Base-by-base conservation (phyloP, 1,140 invertebrate genomes). In the Hesperophylax magnus region DNA sequence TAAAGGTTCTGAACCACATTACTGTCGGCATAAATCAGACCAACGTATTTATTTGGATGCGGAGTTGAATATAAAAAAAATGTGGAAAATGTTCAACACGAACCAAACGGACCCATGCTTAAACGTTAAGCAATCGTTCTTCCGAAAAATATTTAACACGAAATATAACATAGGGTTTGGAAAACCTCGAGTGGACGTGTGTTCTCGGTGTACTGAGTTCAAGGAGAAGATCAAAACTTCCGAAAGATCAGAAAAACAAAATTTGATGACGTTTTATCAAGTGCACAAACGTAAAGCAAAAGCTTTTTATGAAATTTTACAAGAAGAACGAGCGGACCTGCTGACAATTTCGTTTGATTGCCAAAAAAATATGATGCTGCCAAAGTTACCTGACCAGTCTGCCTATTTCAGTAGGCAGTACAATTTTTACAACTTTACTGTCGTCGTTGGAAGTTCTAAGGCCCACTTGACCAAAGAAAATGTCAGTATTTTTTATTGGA, bases 231-330 rank as follows among this genome's bases (percentile, higher is more conserved):
- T 81, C 0, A 84, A 84, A 81, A 79, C 69, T 69, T 81, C 75
- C 2, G 47, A 75, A 65, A 7, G 4, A 74, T 72, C 54, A 27
- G 77, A 76, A 78, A 79, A 79, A 58, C 71, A 77, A 34, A 22
- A 79, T 17, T 74, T 86, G 20, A 81, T 80, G 24, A 69, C 74
- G 76, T 67, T 85, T 74, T 54, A 67, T 9, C 54, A 78, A 67
- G 75, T 85, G 11, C 85, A 86, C 72, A 85, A 83, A 78, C 63
- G 84, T n/a, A 61, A 84, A 79, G 82, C 85, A 61, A 85, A 85
- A n/a, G 81, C 84, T 14, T 86, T 85, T 81, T 85, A 84, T 61
- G 77, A 82, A 75, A 63, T 82, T 31, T 77, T 85, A 17, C 77
- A 83, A 53, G 84, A 83, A 56, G 14, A 85, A 79, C 74, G 67